Evolutionary conservation across 2,113 vertebrate genomes (phyloP), one percentile per base, ranked within the genome.

Genomic region (Lutjanus erythropterus): DNA sequence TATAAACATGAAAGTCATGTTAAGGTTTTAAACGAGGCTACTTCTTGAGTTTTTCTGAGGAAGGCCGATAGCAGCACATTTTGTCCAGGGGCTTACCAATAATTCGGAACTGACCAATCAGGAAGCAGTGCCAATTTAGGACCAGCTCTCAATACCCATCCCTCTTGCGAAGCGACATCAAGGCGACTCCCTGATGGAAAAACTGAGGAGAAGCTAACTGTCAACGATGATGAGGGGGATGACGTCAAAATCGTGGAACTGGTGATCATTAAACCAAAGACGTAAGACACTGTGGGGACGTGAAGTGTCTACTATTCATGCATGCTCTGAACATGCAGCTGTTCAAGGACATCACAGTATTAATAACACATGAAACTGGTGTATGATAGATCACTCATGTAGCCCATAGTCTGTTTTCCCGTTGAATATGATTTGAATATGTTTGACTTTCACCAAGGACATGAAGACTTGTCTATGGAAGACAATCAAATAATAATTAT

Each of bases 311-410:
- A 9, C 9, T 39, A 39, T 9, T 39, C 37, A 39, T 39, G 10
- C 25, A 15, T 15, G 67, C 33, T 50, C 52, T 12, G 41, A 50
- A 50, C 27, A 41, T 21, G 25, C 55, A 58, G 10, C n/a, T 47
- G 66, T 77, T 86, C 73, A 85, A 85, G 86, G 85, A 72, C 76
- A 72, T 37, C 23, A 33, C 35, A 23, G 53, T 14, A 72, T 84
- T 66, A 80, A 64, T 64, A 84, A 72, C 9, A 58, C n/a, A 74
- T 78, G 25, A 74, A 67, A 41, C 9, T 7, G 41, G 1, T 19
- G 33, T 11, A 9, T 35, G 55, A 73, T 39, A 31, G 12, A 80
- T 69, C 5, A 21, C 16, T 27, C 29, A 23, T 25, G 25, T 9
- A 15, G 12, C 27, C 23, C 19, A 35, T 60, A 56, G 50, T 56